A percentile compares a stretch with the other conserved stretches of the same genome.
phyloP scores from a whole-genome alignment of 1,140 invertebrate species.

The Rhyzopertha dominica region DNA sequence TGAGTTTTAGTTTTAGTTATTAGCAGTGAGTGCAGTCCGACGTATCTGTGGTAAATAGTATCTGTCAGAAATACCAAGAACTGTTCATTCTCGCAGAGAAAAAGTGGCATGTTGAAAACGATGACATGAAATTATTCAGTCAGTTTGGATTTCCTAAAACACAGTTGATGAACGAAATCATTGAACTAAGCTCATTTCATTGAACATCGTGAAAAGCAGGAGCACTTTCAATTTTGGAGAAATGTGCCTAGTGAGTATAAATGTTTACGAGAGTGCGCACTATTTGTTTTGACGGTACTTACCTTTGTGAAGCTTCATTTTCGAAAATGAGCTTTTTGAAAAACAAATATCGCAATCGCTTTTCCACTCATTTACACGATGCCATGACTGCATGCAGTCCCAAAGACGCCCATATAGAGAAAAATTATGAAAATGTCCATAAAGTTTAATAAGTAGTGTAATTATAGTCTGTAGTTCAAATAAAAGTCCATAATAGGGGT shows the following conservation, averaged over 20 bases:
- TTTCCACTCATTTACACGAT: constrained; percentile 13
- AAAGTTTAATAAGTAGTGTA: no score
- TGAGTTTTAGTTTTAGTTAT: no score
- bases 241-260: constrained; percentile 5
- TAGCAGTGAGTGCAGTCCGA: no score
- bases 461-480: constrained; percentile 1
- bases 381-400: no score
- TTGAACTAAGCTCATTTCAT: constrained; percentile 6
- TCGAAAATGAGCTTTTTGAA: background rate
- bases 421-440: no score
- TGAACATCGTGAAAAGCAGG: constrained; percentile 8
- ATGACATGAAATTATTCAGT: background rate
- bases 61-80: constrained; percentile 7
- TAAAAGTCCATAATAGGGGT: background rate
- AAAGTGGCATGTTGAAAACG: constrained; percentile 7
- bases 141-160: constrained; percentile 3
- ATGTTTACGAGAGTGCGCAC: background rate
- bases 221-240: constrained; percentile 11
- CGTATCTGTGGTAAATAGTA: no score
- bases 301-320: constrained; percentile 3
- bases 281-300: constrained; percentile 2
- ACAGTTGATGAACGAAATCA: constrained; percentile 7
- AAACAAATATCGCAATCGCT: constrained; percentile 4
- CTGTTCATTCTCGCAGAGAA: constrained; percentile 6
- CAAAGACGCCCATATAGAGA: no score